A percentile compares a stretch with the other conserved stretches of the same genome.
phyloP scores from a whole-genome alignment of 2,888 invertebrate genomes.

The Napeogenes sylphis region DNA sequence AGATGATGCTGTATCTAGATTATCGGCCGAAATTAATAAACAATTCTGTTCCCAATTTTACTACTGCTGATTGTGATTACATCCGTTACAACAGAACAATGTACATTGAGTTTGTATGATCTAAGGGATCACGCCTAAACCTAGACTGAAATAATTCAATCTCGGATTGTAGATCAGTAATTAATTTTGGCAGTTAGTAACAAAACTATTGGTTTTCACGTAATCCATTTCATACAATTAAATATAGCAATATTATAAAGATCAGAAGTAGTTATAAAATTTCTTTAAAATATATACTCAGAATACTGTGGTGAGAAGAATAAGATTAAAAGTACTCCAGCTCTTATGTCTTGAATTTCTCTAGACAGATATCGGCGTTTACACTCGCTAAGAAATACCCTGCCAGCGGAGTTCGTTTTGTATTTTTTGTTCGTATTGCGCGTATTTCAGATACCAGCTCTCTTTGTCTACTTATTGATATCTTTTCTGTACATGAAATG shows the following conservation, averaged over 20 bases:
- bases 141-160: background rate
- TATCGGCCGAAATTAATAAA: conserved; percentile 7
- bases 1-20: background rate
- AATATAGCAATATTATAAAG: too few species aligned
- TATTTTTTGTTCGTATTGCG: conserved; percentile 27
- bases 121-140: background rate
- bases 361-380: conserved; percentile 35
- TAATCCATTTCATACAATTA: too few species aligned
- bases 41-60: background rate
- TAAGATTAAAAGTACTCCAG: conserved; percentile 33
- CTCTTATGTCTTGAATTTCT: conserved; percentile 35
- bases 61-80: too few species aligned
- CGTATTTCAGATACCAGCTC: conserved; percentile 27
- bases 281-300: conserved; percentile 1
- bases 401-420: conserved; percentile 25
- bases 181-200: background rate
- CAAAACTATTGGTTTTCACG: background rate
- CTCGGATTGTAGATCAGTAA: too few species aligned
- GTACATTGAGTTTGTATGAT: too few species aligned
- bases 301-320: conserved; percentile 12
- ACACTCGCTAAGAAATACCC: conserved; percentile 32
- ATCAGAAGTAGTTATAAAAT: too few species aligned
- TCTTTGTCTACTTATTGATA: conserved; percentile 25
- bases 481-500: conserved; percentile 17
- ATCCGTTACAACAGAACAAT: too few species aligned